Percentiles rank a stretch among this genome's conserved stretches.
These are phyloP conservation scores for Listronotus bonariensis DNA, from an alignment of 1,140 invertebrate genomes.

Conservation along the genomic window DNA sequence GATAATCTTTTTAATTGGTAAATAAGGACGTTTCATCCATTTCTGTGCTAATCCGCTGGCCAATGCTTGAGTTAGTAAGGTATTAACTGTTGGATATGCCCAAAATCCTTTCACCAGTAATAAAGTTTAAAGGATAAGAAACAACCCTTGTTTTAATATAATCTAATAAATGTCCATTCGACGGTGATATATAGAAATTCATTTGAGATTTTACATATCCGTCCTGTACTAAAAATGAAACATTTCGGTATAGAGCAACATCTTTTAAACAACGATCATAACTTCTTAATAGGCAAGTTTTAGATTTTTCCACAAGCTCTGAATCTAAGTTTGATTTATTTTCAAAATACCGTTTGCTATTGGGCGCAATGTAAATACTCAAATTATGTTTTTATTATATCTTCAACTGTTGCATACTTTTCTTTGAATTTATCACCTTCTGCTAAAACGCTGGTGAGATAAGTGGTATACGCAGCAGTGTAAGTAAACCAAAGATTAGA, in stretches of 20 bases:
- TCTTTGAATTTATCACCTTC: conserved; percentile 3
- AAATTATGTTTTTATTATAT: conserved; percentile 18
- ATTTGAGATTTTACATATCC: conserved; percentile 6
- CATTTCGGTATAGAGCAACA: conserved; percentile 13
- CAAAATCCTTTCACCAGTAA: conserved; percentile 33
- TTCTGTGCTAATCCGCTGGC: conserved; percentile 14
- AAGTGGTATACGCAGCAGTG: conserved; percentile 23
- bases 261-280: conserved; percentile 5
- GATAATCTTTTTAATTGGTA: neutral
- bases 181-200: conserved; percentile 1
- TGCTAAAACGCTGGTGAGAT: conserved; percentile 22
- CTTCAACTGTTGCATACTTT: conserved; percentile 15
- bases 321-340: conserved; percentile 3
- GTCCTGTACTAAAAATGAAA: conserved; percentile 3
- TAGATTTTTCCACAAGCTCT: neutral
- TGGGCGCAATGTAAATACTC: conserved; percentile 4
- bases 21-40: conserved; percentile 19
- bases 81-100: conserved; percentile 21
- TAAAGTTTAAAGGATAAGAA: conserved; percentile 17
- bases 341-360: conserved; percentile 19
- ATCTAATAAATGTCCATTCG: neutral
- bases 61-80: conserved; percentile 7
- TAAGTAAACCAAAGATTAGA: conserved; percentile 14
- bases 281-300: neutral
- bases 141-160: conserved; percentile 4